Base-by-base conservation (phyloP, 2,113 vertebrate species). In the Sorex araneus region DNA sequence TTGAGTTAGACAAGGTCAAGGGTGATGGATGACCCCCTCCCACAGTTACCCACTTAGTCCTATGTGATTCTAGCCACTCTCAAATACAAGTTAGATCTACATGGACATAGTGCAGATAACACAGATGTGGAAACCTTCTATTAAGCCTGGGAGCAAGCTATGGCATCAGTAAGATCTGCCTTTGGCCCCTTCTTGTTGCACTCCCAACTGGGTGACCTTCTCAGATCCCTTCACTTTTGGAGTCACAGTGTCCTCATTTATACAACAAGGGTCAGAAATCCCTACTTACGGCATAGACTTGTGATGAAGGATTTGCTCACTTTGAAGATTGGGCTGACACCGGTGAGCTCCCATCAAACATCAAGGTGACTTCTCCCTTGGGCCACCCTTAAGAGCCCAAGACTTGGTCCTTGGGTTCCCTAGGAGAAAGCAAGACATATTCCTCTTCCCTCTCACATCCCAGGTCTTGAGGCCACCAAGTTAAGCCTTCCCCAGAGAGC, bases 201-300 rank as follows among this genome's bases (percentile, higher is more conserved):
- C 32, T 94, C 36, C 28, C 45, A 43, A 32, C 73, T 89, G 43
- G 45, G 80, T 66, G 80, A 54, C 40, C 28, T 54, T 80, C 67
- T 12, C 28, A 36, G 43, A n/a, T 66, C 87, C 27, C 28, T 63
- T 81, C 45, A 60, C 16, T 84, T 21, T 81, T 75, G 74, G 69
- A 87, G n/a, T 63, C 43, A 27, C 19, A 8, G 23, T 47, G 8
- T 79, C n/a, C 27, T 91, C 23, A 13, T 63, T 69, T 91, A 7
- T 36, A 67, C 76, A 93, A 89, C 25, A 19, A 86, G 50, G 2
- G 23, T 50, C 50, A 83, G 10, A 86, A 90, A 0, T 6, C 64
- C 36, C 75, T 40, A 36, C 28, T 21, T 30, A 18, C 8, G 2
- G 1, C 28, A 13, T 1, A 30, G 10, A 4, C 27, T 28, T 54